Conservation (phyloP, 2,888 invertebrate genomes). For the Strigamia crassipes region DNA sequence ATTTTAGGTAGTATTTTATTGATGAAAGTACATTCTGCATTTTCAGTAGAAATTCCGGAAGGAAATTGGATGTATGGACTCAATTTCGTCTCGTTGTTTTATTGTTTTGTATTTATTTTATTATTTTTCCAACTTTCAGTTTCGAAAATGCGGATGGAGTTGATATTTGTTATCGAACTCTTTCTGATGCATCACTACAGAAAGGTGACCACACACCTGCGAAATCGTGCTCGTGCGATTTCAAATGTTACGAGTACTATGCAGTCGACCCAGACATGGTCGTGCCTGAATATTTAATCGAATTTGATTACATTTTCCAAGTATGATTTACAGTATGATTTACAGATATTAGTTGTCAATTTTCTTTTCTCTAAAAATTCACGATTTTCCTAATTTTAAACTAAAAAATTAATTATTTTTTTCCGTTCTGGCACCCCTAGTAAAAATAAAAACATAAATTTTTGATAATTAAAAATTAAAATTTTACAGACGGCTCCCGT, state of each 20-base stretch:
- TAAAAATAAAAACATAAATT: too few relatives aligned
- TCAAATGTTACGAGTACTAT: constrained; percentile 43
- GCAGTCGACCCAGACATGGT: constrained; percentile 2
- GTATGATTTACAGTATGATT: constrained; percentile 6
- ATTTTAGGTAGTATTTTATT: constrained; percentile 2
- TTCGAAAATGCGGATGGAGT: not conserved
- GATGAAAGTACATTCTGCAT: constrained; percentile 3
- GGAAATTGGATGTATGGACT: not conserved
- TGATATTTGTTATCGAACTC: not conserved
- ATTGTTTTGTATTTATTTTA: not conserved
- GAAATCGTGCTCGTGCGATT: constrained; percentile 30
- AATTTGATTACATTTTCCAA: constrained; percentile 45
- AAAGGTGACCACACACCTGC: not conserved
- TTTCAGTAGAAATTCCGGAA: not conserved
- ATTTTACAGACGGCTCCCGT: not conserved
- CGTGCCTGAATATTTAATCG: constrained; percentile 43
- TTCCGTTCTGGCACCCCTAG: too few relatives aligned
- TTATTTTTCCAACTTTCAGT: not conserved
- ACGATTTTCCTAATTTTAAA: too few relatives aligned
- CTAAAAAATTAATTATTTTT: too few relatives aligned
- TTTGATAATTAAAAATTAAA: not conserved
- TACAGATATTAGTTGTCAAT: too few relatives aligned
- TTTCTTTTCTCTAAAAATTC: not conserved
- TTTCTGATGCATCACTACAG: not conserved
- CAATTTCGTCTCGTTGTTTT: not conserved